Evolutionary conservation across 2,888 invertebrate genomes (phyloP).

Genomic region (Himalopsyche anomala): DNA sequence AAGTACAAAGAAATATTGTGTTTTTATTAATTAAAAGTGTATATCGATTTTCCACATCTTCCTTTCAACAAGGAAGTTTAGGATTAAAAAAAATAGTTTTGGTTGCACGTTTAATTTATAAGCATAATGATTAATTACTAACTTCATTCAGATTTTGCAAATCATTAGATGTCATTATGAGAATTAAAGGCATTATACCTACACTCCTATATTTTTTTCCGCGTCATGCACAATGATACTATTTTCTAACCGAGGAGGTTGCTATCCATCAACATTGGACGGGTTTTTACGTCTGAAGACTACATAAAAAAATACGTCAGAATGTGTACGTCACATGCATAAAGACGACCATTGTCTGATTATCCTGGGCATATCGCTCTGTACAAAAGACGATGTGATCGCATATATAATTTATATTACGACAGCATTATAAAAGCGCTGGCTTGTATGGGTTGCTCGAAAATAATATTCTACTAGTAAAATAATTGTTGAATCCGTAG

Average conservation of each 20-base stretch:
- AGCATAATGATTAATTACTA: not conserved
- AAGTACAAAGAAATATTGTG: too few relatives aligned
- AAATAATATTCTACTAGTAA: too few relatives aligned
- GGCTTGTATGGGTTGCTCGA: too few relatives aligned
- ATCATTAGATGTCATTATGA: conserved; percentile 7
- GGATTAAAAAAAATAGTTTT: too few relatives aligned
- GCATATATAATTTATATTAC: not conserved
- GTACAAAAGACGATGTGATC: not conserved
- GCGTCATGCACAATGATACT: not conserved
- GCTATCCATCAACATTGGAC: not conserved
- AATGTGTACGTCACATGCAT: not conserved
- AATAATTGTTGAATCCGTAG: too few relatives aligned
- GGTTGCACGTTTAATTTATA: too few relatives aligned
- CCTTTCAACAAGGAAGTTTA: too few relatives aligned
- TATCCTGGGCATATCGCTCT: not conserved
- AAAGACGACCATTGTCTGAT: conserved; percentile 24
- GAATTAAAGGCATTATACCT: not conserved
- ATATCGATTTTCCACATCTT: too few relatives aligned
- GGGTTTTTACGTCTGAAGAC: not conserved
- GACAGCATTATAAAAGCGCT: too few relatives aligned
- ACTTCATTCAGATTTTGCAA: conserved; percentile 1
- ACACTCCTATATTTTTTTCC: not conserved
- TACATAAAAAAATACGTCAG: not conserved
- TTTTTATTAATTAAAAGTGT: too few relatives aligned
- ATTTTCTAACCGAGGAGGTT: not conserved